These are phyloP conservation scores for Zaprionus camerounensis DNA, from an alignment of 1,140 invertebrate species.

Conservation along the genomic window DNA sequence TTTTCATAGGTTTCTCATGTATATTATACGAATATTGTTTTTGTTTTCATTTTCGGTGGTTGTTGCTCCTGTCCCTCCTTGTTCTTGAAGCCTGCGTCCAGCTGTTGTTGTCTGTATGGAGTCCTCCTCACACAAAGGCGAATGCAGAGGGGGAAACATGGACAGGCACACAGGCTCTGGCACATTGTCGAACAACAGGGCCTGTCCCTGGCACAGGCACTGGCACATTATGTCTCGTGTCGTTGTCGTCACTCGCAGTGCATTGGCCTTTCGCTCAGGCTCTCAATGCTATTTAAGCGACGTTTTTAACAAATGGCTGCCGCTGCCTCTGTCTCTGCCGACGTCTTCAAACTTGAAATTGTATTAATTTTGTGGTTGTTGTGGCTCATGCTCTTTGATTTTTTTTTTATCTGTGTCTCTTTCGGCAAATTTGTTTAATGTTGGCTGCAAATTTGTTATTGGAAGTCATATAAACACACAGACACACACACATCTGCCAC, in stretches of 20 bases:
- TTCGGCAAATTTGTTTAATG: conserved; percentile 75
- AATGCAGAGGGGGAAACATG: conserved; percentile 6
- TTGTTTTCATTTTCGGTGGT: conserved; percentile 55
- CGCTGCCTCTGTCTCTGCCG: conserved; percentile 13
- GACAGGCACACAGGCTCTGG: not conserved
- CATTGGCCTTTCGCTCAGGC: conserved; percentile 74
- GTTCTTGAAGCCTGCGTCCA: conserved; percentile 58
- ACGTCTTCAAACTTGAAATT: conserved; percentile 72
- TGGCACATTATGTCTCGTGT: conserved; percentile 31
- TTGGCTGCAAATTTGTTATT: conserved; percentile 68
- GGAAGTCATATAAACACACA: conserved; percentile 43
- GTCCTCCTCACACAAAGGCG: conserved; percentile 46
- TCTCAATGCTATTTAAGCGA: conserved; percentile 78
- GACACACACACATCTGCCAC: conserved; percentile 1
- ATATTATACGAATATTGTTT: conserved; percentile 11
- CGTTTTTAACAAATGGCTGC: conserved; percentile 59
- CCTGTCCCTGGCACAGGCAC: conserved; percentile 10
- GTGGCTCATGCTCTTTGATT: conserved; percentile 48
- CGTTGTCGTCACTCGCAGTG: conserved; percentile 60
- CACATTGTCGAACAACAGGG: conserved; percentile 9
- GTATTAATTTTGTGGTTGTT: conserved; percentile 46
- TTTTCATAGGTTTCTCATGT: conserved; percentile 47
- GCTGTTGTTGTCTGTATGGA: conserved; percentile 64
- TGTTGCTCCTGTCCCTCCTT: conserved; percentile 54
- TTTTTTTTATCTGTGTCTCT: conserved; percentile 41